phyloP scores from a whole-genome alignment of 2,888 invertebrate genomes.

The Empis stercorea region DNA sequence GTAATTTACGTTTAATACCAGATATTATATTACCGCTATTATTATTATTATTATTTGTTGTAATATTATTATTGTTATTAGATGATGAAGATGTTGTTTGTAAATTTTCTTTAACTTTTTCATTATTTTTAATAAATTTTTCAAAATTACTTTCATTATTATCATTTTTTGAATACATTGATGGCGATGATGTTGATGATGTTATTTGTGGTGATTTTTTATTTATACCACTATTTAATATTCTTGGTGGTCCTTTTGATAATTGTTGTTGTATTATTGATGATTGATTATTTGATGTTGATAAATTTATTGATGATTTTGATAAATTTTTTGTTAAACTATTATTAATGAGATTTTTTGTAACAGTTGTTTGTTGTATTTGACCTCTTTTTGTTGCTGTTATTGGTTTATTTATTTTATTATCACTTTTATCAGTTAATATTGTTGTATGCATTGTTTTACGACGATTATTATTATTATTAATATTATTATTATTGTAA shows the following conservation, averaged over 20 bases:
- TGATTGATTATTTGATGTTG: not conserved
- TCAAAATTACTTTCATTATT: not conserved
- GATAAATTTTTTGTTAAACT: not conserved
- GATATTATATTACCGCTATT: slow-evolving; percentile 1
- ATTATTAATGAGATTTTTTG: no score
- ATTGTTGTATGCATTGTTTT: slow-evolving; percentile 19
- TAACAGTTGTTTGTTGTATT: not conserved
- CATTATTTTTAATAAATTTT: not conserved
- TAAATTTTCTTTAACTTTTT: not conserved
- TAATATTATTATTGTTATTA: not conserved
- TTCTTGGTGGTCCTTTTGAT: slow-evolving; percentile 29
- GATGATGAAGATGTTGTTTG: slow-evolving; percentile 8
- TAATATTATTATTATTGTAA: not conserved
- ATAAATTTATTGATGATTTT: not conserved
- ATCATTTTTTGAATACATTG: not conserved
- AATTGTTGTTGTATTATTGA: not conserved
- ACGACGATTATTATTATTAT: slow-evolving; percentile 14
- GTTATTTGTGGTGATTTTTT: slow-evolving; percentile 21
- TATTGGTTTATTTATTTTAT: slow-evolving; percentile 12
- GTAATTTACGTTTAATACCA: slow-evolving; percentile 14
- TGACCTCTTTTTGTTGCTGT: slow-evolving; percentile 7
- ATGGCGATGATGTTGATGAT: slow-evolving; percentile 8
- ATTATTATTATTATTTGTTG: no score
- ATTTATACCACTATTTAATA: slow-evolving; percentile 27
- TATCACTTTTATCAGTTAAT: slow-evolving; percentile 18